These are phyloP conservation scores for Schizopygopsis malacanthus DNA, from an alignment of 2,797 vertebrate species.

Conservation along the genomic window DNA sequence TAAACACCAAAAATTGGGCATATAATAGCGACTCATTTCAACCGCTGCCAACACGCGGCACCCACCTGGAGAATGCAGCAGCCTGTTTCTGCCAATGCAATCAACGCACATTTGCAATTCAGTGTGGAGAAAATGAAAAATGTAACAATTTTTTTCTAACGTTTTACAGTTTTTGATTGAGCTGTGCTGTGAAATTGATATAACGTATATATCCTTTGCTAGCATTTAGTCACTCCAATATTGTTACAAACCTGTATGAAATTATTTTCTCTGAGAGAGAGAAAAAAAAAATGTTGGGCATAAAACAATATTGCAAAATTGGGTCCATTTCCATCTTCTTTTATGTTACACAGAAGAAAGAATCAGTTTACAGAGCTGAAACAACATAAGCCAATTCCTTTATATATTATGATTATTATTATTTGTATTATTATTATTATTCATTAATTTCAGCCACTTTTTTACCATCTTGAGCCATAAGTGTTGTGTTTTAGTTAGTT, in stretches of 20 bases:
- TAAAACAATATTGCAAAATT: neutral
- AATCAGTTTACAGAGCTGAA: neutral
- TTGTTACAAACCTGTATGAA: neutral
- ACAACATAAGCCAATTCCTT: neutral
- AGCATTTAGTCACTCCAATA: neutral
- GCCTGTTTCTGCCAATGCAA: conserved; percentile 2
- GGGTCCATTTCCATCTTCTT: neutral
- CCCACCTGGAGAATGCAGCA: conserved; percentile 25
- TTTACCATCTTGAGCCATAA: no score
- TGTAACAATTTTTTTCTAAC: neutral
- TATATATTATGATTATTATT: no score
- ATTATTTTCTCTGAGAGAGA: neutral
- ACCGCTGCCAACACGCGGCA: neutral
- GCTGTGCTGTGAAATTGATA: neutral
- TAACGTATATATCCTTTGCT: neutral
- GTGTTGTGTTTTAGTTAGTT: neutral
- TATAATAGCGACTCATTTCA: conserved; percentile 33
- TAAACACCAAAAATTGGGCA: conserved; percentile 10
- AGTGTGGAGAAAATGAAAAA: neutral
- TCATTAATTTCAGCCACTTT: neutral
- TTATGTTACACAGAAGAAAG: neutral
- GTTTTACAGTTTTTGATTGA: conserved; percentile 19
- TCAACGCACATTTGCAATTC: conserved; percentile 39
- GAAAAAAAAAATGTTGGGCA: neutral
- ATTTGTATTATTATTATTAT: no score